A percentile compares a stretch with the other conserved stretches of the same genome.
phyloP scores from a whole-genome alignment of 2,113 vertebrate genomes.

The Takifugu flavidus region DNA sequence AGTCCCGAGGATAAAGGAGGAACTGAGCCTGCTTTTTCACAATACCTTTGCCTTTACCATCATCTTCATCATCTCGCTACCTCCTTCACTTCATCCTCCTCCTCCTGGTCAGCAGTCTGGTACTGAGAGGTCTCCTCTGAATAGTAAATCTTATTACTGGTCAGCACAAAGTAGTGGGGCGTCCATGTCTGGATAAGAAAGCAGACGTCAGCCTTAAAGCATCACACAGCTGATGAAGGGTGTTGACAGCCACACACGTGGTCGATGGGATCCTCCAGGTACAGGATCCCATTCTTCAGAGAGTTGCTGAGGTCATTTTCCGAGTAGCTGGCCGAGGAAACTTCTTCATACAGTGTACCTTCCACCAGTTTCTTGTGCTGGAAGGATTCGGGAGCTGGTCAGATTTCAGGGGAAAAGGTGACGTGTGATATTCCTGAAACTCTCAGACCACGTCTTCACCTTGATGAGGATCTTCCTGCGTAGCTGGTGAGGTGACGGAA shows the following conservation, averaged over 20 bases:
- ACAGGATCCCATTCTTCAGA: conserved; percentile 85
- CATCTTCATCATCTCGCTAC: conserved; percentile 29
- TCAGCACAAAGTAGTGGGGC: conserved; percentile 85
- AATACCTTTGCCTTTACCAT: neutral
- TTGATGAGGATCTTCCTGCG: conserved; percentile 87
- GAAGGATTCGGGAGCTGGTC: neutral
- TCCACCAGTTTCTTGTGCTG: conserved; percentile 89
- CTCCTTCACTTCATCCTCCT: conserved; percentile 81
- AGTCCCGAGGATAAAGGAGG: neutral
- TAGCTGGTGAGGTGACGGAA: conserved; percentile 83
- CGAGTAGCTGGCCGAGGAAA: conserved; percentile 81
- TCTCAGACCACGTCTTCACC: conserved; percentile 56
- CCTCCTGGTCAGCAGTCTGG: conserved; percentile 82
- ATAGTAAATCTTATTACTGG: conserved; percentile 87
- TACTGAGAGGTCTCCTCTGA: conserved; percentile 84
- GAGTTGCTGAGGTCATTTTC: conserved; percentile 89
- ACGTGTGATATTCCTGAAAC: neutral
- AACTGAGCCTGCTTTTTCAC: too few species aligned
- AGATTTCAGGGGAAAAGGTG: neutral
- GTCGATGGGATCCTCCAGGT: conserved; percentile 85
- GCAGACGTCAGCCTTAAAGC: neutral
- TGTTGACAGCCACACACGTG: conserved; percentile 66
- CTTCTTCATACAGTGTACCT: conserved; percentile 83
- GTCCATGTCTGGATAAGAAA: conserved; percentile 78
- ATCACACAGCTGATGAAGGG: neutral